These are phyloP conservation scores for Rhopalosiphum nymphaeae DNA, from an alignment of 2,888 invertebrate species.

Conservation along the genomic window DNA sequence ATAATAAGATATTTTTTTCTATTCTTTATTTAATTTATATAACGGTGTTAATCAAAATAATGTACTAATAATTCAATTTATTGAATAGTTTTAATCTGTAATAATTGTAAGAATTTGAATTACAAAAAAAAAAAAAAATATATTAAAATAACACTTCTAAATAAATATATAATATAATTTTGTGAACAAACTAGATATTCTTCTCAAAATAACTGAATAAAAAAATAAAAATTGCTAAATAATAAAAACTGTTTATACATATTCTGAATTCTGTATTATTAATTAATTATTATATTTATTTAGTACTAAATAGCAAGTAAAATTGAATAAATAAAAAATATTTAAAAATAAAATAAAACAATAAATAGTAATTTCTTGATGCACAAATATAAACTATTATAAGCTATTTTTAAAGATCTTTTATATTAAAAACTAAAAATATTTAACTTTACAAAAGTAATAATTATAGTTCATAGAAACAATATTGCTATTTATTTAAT, in stretches of 20 bases:
- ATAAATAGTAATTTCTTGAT: neutral
- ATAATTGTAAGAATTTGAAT: neutral
- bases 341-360: neutral
- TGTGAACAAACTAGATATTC: neutral
- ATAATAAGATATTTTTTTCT: too few relatives aligned
- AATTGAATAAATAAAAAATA: neutral
- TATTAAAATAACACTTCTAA: neutral
- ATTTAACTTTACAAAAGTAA: neutral
- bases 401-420: neutral
- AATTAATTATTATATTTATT: neutral
- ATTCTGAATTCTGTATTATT: neutral
- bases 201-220: too few relatives aligned
- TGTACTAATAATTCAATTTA: neutral
- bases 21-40: neutral
- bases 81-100: neutral
- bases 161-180: neutral
- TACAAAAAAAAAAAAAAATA: neutral
- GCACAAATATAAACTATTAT: neutral
- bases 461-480: neutral
- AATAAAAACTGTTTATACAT: neutral
- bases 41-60: neutral
- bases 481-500: too few relatives aligned
- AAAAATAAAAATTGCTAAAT: neutral
- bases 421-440: neutral
- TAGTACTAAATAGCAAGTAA: neutral